A percentile compares a stretch with the other conserved stretches of the same genome.
Conservation (phyloP, 1,140 invertebrate genomes). For the Micrasema minimum region DNA sequence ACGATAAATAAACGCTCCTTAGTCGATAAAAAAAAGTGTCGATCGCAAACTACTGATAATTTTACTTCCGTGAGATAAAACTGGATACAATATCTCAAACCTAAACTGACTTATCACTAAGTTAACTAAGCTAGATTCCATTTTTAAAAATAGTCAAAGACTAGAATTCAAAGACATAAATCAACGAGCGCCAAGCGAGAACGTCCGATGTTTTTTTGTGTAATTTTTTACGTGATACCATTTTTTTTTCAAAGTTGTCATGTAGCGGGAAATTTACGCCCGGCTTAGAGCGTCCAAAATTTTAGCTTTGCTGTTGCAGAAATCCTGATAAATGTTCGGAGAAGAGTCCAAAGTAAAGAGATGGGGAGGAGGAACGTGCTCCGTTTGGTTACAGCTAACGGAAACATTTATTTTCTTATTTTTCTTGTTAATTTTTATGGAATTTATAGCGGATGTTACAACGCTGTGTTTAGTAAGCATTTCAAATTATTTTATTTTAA, state of each 20-base stretch:
- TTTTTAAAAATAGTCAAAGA: conserved; percentile 27
- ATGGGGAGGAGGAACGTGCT: conserved; percentile 21
- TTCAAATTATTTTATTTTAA: no score
- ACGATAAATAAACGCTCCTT: no score
- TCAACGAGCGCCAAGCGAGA: conserved; percentile 3
- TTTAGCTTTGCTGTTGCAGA: conserved; percentile 66
- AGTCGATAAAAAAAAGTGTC: no score
- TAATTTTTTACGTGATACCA: conserved; percentile 33
- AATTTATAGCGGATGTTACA: no score
- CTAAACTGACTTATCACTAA: background rate
- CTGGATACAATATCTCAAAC: no score
- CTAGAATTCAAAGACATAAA: conserved; percentile 16
- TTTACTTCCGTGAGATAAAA: no score
- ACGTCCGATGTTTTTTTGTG: conserved; percentile 28
- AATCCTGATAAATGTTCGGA: conserved; percentile 66
- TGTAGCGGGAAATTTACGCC: conserved; percentile 67
- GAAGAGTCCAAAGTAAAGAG: conserved; percentile 56
- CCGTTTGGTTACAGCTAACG: conserved; percentile 8
- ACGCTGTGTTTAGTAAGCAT: no score
- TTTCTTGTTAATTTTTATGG: no score
- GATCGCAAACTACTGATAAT: no score
- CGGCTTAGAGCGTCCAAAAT: conserved; percentile 68
- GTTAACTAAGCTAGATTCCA: conserved; percentile 11
- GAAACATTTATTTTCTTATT: background rate
- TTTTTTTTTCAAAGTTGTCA: conserved; percentile 64